phyloP scores from a whole-genome alignment of 2,113 vertebrate genomes.

The Paedocypris sp. region DNA sequence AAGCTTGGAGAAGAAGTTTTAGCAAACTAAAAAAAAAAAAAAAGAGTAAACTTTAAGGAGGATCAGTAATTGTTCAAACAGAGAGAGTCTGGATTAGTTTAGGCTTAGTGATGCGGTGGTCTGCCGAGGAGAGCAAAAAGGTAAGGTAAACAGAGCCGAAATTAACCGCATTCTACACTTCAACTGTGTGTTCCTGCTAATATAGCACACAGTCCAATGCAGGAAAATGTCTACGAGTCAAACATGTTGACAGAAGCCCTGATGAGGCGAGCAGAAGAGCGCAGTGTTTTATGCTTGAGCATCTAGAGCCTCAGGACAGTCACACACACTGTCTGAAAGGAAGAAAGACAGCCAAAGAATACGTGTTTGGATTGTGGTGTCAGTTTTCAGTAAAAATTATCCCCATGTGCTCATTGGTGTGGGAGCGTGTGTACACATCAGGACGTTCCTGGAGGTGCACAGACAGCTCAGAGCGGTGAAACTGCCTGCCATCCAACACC shows the following conservation, averaged over 20 bases:
- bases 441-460: background rate
- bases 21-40: background rate
- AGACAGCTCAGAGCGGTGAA: slow-evolving; percentile 18
- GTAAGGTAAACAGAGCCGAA: slow-evolving; percentile 52
- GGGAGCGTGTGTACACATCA: slow-evolving; percentile 44
- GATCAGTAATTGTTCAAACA: slow-evolving; percentile 36
- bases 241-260: background rate
- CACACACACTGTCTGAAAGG: slow-evolving; percentile 20
- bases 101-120: slow-evolving; percentile 34
- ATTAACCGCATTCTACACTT: too few relatives aligned
- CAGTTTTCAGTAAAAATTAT: slow-evolving; percentile 45
- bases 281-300: slow-evolving; percentile 45
- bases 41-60: slow-evolving; percentile 24
- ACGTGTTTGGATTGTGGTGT: slow-evolving; percentile 39
- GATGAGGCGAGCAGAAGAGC: slow-evolving; percentile 32
- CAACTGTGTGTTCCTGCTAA: too few relatives aligned
- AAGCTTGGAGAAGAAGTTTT: too few relatives aligned
- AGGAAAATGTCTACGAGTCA: too few relatives aligned
- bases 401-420: slow-evolving; percentile 43
- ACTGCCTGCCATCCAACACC: slow-evolving; percentile 1
- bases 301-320: slow-evolving; percentile 45
- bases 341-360: background rate
- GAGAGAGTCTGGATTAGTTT: slow-evolving; percentile 19
- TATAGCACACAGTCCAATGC: too few relatives aligned
- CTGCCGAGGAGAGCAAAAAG: slow-evolving; percentile 28